Base-by-base conservation (phyloP, 2,888 invertebrate genomes). In the Cheilosia vernalis region DNA sequence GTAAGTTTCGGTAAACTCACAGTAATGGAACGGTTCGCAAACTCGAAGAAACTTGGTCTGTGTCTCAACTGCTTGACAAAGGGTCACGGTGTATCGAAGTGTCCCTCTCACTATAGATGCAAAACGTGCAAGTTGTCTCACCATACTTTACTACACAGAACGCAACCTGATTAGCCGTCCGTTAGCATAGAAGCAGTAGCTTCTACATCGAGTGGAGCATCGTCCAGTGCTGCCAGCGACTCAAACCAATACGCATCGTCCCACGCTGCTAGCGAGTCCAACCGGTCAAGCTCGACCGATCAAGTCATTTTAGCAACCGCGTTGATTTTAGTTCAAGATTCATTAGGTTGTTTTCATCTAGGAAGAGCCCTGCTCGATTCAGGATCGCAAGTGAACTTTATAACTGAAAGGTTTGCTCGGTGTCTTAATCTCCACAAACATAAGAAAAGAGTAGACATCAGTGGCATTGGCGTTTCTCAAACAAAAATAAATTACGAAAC, bases 321-420 rank as follows among this genome's bases (percentile, higher is more conserved):
- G 2, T 7, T 44, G 6, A n/a, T 44, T 15, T 17, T 44, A 4
- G 44, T 44, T 47, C 13, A 42, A 13, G 42, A 42, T 42, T 15
- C n/a, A 6, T 42, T n/a, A 42, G 4, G 47, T 7, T n/a, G 19
- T 17, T 47, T 47, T 64, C 33, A 51, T 30, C 5, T 51, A n/a
- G 51, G 64, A n/a, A 64, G 64, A n/a, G 37, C 17, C 4, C 24
- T 64, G 47, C 37, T 51, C 1, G 51, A 51, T 51, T 64, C 64
- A 15, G 49, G 64, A 7, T 37, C 53, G 10, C 66, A 66, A 7
- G 40, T 66, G 5, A 66, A 66, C 13, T 56, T 67, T 42, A 44
- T 67, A 19, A 67, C 21, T 15, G 55, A 55, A 10, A 17, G 15
- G n/a, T 67, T 67, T 27, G 67, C 27, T n/a, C 24, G 49, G 4